These are phyloP conservation scores for Agrochola circellaris DNA, from an alignment of 2,888 invertebrate genomes.

Conservation along the genomic window DNA sequence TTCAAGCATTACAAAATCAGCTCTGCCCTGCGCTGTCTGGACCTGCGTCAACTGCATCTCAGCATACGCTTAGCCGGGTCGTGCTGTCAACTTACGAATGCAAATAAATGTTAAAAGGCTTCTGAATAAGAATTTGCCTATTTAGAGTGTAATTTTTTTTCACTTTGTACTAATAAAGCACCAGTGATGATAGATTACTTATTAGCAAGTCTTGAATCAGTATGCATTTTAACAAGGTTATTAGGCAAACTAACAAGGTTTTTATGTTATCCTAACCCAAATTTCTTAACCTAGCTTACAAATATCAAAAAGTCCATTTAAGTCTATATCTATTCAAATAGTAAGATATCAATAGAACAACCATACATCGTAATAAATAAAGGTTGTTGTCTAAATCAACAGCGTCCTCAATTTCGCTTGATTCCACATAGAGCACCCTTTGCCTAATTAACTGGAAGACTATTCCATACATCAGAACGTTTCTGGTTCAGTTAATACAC, in stretches of 20 bases:
- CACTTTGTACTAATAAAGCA: background rate
- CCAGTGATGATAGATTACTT: background rate
- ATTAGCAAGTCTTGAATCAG: background rate
- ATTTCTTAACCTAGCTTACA: too few species aligned
- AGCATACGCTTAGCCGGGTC: too few species aligned
- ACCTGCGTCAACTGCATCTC: too few species aligned
- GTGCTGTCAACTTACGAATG: background rate
- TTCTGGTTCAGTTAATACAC: constrained; percentile 38
- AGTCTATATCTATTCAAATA: background rate
- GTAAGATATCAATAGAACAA: background rate
- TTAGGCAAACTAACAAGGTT: background rate
- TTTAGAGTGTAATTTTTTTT: too few species aligned
- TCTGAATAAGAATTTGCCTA: background rate
- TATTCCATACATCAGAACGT: constrained; percentile 52
- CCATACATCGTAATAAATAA: background rate
- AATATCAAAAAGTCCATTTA: background rate
- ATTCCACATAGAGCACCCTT: constrained; percentile 53
- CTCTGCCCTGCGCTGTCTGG: too few species aligned
- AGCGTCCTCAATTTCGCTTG: constrained; percentile 40
- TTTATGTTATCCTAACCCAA: too few species aligned
- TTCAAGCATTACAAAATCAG: too few species aligned
- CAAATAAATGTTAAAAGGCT: background rate
- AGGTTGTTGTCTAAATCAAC: constrained; percentile 38
- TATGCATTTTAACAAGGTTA: too few species aligned
- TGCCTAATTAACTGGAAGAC: constrained; percentile 53